Percentiles rank a stretch among this genome's conserved stretches.
phyloP scores from a whole-genome alignment of 2,797 vertebrate species.

The Acanthornis magna region DNA sequence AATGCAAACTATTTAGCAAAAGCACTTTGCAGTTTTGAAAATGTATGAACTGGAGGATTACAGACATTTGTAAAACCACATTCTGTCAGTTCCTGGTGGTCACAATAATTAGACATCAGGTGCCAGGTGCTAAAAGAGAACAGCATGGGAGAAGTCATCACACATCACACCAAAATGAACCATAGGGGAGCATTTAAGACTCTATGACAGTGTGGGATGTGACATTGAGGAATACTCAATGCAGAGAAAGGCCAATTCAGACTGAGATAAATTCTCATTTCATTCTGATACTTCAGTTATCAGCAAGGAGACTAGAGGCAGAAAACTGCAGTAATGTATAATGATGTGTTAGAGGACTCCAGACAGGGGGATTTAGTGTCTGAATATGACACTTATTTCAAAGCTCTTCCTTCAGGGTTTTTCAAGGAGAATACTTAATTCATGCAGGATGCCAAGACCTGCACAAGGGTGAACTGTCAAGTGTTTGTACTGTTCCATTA shows the following conservation, averaged over 20 bases:
- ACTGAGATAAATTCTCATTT: neutral
- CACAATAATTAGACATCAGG: neutral
- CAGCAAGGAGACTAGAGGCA: neutral
- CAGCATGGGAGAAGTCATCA: neutral
- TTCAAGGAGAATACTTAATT: conserved; percentile 28
- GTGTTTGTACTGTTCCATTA: neutral
- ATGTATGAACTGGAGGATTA: neutral
- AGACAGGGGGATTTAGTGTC: neutral
- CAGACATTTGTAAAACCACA: neutral
- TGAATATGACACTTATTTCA: neutral
- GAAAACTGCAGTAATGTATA: neutral
- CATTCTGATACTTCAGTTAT: neutral
- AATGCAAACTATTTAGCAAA: neutral
- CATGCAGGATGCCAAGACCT: neutral
- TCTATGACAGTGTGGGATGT: neutral
- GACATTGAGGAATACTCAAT: neutral
- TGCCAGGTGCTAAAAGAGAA: neutral
- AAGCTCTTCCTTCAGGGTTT: neutral
- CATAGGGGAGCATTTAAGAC: neutral
- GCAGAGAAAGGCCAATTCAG: neutral
- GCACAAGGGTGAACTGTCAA: neutral
- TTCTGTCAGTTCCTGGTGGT: neutral
- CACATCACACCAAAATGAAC: neutral
- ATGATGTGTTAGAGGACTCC: neutral
- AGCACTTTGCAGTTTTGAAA: neutral